A percentile compares a stretch with the other conserved stretches of the same genome.
These are phyloP conservation scores for Entomyzon cyanotis DNA, from an alignment of 2,113 vertebrate species.

Conservation along the genomic window DNA sequence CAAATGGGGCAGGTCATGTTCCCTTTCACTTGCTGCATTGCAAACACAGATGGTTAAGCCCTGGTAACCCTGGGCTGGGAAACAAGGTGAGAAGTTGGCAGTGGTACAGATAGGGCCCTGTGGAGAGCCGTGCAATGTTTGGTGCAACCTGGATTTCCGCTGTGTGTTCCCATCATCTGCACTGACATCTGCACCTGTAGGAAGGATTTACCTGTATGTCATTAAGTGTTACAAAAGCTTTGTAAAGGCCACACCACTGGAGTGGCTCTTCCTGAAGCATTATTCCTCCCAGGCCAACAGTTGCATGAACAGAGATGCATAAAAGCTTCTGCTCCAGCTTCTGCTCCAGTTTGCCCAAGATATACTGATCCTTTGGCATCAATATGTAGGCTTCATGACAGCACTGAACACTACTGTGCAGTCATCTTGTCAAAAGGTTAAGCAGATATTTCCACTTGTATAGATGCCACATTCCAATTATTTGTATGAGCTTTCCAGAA, in stretches of 20 bases:
- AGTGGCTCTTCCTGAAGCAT: neutral
- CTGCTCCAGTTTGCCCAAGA: neutral
- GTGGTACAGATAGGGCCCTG: neutral
- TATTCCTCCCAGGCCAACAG: neutral
- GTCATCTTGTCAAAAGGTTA: neutral
- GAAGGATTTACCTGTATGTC: neutral
- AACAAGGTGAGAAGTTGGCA: neutral
- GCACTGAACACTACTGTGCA: neutral
- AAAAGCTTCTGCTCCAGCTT: neutral
- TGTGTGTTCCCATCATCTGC: neutral
- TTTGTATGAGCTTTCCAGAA: neutral
- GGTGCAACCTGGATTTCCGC: neutral
- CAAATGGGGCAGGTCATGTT: neutral
- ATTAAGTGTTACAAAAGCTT: neutral
- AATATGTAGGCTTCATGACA: neutral
- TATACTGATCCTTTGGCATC: neutral
- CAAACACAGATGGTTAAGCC: slow-evolving; percentile 27
- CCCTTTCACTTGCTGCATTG: neutral
- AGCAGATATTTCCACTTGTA: neutral
- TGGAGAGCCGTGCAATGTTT: neutral
- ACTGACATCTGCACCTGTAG: neutral
- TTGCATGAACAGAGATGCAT: neutral
- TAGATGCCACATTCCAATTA: neutral
- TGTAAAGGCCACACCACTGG: neutral
- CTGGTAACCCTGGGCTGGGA: neutral